Conservation (phyloP, 2,113 vertebrate species). For the Antechinus stuartii region DNA sequence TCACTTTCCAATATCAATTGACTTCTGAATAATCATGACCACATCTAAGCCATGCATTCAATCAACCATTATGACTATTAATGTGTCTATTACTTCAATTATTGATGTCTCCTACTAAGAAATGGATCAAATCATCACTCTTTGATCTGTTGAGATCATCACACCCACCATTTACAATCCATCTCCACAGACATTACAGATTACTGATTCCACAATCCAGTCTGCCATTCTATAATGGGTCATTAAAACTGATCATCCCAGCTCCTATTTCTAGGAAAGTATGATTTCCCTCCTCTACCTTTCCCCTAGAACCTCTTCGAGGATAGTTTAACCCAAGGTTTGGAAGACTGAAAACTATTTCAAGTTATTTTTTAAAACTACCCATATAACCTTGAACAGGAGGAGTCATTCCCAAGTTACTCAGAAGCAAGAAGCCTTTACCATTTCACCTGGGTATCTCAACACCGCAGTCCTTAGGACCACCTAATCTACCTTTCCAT, state of each 20-base stretch:
- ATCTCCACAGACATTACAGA: neutral
- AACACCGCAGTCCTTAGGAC: neutral
- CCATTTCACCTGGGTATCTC: neutral
- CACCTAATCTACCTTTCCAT: neutral
- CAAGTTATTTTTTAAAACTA: conserved; percentile 33
- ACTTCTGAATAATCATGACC: conserved; percentile 2
- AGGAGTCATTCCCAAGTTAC: neutral
- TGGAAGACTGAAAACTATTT: conserved; percentile 1
- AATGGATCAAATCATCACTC: neutral
- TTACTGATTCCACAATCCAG: neutral
- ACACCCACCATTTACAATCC: neutral
- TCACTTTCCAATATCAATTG: conserved; percentile 24
- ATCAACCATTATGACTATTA: conserved; percentile 6
- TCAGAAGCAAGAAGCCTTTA: neutral
- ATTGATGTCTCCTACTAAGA: conserved; percentile 7
- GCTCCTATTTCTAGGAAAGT: conserved; percentile 31
- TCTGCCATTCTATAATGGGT: neutral
- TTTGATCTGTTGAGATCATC: neutral
- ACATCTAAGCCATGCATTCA: neutral
- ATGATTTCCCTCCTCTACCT: neutral
- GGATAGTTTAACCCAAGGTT: neutral
- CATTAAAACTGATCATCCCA: neutral
- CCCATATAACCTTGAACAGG: conserved; percentile 19
- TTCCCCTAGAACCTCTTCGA: neutral
- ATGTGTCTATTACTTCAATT: neutral